These are phyloP conservation scores for Cecropterus lyciades DNA, from an alignment of 1,140 invertebrate species.

Conservation along the genomic window DNA sequence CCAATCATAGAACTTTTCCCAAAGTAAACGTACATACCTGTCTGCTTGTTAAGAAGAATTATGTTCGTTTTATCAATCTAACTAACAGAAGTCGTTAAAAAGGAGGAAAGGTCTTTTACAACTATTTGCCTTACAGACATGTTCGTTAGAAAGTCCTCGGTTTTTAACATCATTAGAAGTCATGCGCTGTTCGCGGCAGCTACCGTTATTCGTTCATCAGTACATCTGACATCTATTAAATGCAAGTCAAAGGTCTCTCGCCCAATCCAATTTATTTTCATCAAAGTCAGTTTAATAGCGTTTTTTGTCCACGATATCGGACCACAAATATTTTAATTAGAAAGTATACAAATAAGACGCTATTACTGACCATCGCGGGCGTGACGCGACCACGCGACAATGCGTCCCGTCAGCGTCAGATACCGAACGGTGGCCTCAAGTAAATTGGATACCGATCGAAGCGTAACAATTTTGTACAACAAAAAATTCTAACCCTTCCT, in stretches of 20 bases:
- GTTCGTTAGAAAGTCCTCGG: constrained; percentile 32
- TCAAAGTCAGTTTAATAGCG: constrained; percentile 46
- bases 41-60: constrained; percentile 17
- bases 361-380: constrained; percentile 57
- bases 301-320: constrained; percentile 51
- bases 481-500: constrained; percentile 75
- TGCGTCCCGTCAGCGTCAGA: constrained; percentile 45
- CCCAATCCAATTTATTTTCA: constrained; percentile 64
- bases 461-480: constrained; percentile 72
- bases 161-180: constrained; percentile 36
- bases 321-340: constrained; percentile 73
- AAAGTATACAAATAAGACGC: constrained; percentile 73
- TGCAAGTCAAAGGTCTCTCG: constrained; percentile 49
- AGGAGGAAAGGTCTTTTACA: constrained; percentile 22
- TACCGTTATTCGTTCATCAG: constrained; percentile 47
- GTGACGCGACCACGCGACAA: constrained; percentile 78
- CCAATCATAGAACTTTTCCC: not conserved
- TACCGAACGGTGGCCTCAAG: constrained; percentile 55
- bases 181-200: constrained; percentile 28
- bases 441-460: constrained; percentile 79
- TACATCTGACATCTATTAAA: constrained; percentile 45
- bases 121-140: constrained; percentile 28
- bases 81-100: constrained; percentile 29
- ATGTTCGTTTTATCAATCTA: constrained; percentile 18
- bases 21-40: not conserved